phyloP scores from a whole-genome alignment of 2,888 invertebrate species.

The Polyploca ridens region DNA sequence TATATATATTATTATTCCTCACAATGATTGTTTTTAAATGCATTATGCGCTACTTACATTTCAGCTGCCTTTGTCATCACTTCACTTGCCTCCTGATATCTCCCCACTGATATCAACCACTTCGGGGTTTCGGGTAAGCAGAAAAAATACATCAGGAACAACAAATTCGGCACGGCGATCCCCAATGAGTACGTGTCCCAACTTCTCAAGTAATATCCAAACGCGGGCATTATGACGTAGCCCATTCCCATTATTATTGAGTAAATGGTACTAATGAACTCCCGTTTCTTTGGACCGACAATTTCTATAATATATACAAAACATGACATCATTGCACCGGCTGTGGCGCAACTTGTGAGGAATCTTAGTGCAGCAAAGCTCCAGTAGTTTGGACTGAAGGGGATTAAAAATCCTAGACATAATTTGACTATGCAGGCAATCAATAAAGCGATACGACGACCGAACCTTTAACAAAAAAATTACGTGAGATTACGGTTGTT shows the following conservation, averaged over 20 bases:
- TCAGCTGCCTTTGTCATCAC: conserved; percentile 86
- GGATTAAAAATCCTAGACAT: conserved; percentile 85
- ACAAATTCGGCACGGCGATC: conserved; percentile 80
- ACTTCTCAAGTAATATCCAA: conserved; percentile 85
- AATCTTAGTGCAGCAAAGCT: conserved; percentile 86
- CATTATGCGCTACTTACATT: conserved; percentile 35
- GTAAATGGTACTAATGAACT: conserved; percentile 79
- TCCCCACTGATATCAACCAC: conserved; percentile 89
- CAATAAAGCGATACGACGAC: conserved; percentile 88
- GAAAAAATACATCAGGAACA: conserved; percentile 86
- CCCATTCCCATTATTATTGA: conserved; percentile 86
- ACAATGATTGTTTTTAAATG: background rate
- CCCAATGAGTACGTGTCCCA: conserved; percentile 86
- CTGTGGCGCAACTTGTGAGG: conserved; percentile 87
- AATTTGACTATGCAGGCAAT: conserved; percentile 85
- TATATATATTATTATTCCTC: background rate
- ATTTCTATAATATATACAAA: conserved; percentile 86
- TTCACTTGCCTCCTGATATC: conserved; percentile 83
- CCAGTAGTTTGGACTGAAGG: conserved; percentile 83
- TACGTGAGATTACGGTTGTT: background rate
- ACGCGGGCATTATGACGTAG: conserved; percentile 83
- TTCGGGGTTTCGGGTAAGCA: conserved; percentile 90
- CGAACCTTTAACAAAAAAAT: conserved; percentile 79
- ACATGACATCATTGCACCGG: conserved; percentile 89
- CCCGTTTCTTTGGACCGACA: conserved; percentile 75